Percentiles rank a stretch among this genome's conserved stretches.
Evolutionary conservation across 1,140 invertebrate species (phyloP).

Genomic region (Venustaconcha ellipsiformis): DNA sequence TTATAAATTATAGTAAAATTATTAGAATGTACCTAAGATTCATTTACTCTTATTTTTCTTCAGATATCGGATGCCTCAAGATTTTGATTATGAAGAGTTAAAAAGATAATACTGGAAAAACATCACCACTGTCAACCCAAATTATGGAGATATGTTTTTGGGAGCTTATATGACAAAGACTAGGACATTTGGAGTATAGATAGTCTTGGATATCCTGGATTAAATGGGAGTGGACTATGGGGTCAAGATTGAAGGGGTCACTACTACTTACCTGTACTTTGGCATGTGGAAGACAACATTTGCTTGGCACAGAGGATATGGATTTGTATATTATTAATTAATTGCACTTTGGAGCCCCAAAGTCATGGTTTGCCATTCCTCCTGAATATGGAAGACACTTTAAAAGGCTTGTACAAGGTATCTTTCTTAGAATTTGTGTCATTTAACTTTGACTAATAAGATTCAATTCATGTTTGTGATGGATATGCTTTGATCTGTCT

Average conservation of each 20-base stretch:
- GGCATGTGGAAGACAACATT: constrained; percentile 99
- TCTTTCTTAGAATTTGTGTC: not conserved
- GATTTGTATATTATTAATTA: constrained; percentile 99
- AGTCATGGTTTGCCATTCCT: constrained; percentile 97
- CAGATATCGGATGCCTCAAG: constrained; percentile 85
- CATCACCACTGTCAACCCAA: constrained; percentile 65
- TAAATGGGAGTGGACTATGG: constrained; percentile 95
- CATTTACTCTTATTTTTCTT: constrained; percentile 27
- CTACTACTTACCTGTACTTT: constrained; percentile 99
- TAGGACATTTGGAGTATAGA: constrained; percentile 91
- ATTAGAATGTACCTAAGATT: not conserved
- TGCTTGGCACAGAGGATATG: constrained; percentile 99
- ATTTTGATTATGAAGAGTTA: constrained; percentile 92
- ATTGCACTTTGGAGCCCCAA: constrained; percentile 94
- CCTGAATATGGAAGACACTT: constrained; percentile 92
- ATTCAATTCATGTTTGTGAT: too few species aligned
- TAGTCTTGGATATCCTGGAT: constrained; percentile 91
- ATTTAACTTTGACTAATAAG: too few species aligned
- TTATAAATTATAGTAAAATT: not conserved
- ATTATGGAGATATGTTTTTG: constrained; percentile 83
- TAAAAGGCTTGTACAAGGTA: constrained; percentile 87
- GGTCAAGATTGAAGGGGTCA: constrained; percentile 97
- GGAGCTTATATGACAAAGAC: constrained; percentile 91
- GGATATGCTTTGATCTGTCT: too few species aligned
- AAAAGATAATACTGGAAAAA: constrained; percentile 97